Evolutionary conservation across 1,140 invertebrate genomes (phyloP), one percentile per base, ranked within the genome.

Genomic region (Cryptotermes secundus): DNA sequence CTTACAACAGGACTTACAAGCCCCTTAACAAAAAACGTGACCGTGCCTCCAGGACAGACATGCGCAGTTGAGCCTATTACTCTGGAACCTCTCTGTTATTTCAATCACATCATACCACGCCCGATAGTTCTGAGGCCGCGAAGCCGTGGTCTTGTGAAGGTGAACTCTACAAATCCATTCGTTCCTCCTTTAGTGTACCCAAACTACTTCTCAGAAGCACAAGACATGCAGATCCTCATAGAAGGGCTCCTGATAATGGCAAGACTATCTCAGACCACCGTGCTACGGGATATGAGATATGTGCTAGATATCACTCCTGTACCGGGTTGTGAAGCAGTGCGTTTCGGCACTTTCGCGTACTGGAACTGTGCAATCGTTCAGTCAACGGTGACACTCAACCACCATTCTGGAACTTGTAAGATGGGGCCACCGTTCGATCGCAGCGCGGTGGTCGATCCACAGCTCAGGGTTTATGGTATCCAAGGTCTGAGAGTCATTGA

Each of bases 131-230:
- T 94, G 79, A 89, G 92, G 34, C 93, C 94, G 0, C 88, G 90
- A 86, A 94, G 93, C 35, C 85, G 84, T 4, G 94, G 94, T 19
- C 88, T 88, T 26, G 90, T 95, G 19, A 86, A 89, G 85, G 87
- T 95, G 3, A 91, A 90, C 82, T 90, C 88, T 35, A 90, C 88
- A 4, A 90, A 93, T 92, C 92, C 95, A 86, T 88, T 88, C 34
- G 91, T 92, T 3, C 89, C 91, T 84, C 95, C 95, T 9, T 85
- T 93, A 38, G 92, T 96, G 81, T 92, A 93, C 87, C 92, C 95
- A 9, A 94, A 94, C 86, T 95, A 94, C 86, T 92, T 94, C 79
- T 85, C 86, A 2, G 87, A 89, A 34, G 81, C 86, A 24, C 79
- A 86, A 22, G 90, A 91, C 83, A 83, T 90, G 4, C 72, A 88